These are phyloP conservation scores for Eurystomus gularis DNA, from an alignment of 2,113 vertebrate species.

Conservation along the genomic window DNA sequence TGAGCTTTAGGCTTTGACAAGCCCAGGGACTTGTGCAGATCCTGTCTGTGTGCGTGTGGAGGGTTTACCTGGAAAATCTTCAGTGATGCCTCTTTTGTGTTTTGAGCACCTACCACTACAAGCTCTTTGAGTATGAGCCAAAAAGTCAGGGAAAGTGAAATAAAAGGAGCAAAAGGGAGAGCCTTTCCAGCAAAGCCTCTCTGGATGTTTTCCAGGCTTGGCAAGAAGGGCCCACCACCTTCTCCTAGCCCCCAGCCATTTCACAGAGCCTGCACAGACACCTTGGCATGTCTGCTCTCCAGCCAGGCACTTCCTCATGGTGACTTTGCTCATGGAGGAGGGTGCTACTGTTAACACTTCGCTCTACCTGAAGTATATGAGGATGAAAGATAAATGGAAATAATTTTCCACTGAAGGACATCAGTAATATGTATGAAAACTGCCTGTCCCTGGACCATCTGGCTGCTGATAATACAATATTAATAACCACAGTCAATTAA, in stretches of 20 bases:
- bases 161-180: not conserved
- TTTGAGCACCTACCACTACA: not conserved
- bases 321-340: not conserved
- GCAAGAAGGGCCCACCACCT: not conserved
- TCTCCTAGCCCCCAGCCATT: not conserved
- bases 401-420: slow-evolving; percentile 35
- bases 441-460: slow-evolving; percentile 54
- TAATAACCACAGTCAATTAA: slow-evolving; percentile 63
- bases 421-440: slow-evolving; percentile 14
- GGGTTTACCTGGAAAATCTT: not conserved
- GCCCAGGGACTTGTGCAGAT: not conserved
- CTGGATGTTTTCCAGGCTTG: not conserved
- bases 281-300: not conserved
- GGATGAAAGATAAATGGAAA: not conserved
- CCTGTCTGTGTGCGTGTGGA: not conserved
- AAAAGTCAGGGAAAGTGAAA: not conserved
- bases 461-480: slow-evolving; percentile 68
- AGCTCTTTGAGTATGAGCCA: not conserved
- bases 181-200: not conserved
- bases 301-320: not conserved
- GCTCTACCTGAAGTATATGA: not conserved
- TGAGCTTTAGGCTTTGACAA: not conserved
- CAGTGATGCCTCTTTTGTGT: not conserved
- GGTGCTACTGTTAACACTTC: not conserved
- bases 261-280: not conserved